Evolutionary conservation across 2,113 vertebrate species (phyloP), one percentile per base, ranked within the genome.

Genomic region (Acanthisitta chloris): DNA sequence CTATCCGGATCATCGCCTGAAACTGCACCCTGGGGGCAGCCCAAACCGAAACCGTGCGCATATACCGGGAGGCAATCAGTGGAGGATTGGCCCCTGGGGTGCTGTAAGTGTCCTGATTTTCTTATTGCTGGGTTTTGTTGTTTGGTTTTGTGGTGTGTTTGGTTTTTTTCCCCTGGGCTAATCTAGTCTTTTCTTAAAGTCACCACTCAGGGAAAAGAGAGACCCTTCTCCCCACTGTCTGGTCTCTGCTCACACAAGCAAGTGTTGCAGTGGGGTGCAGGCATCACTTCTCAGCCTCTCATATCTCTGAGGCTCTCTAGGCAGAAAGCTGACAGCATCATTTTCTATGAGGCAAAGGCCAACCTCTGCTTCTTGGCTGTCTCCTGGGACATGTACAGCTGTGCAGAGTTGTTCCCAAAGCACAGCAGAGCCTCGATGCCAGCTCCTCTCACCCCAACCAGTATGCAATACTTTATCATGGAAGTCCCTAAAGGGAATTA

Each of bases 51-150:
- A 96, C 82, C 98, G 95, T 10, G 98, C 96, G 4, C 98, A 98
- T 4, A 74, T 96, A 18, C 97, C 97, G 0, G 97, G 98, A 34
- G 98, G 98, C 85, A 99, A 99, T 94, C 99, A 99, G 91, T 99
- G 99, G 99, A 98, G 99, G 90, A 99, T 98, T 10, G 99, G 99
- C 36, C 99, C 99, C 40, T 99, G 99, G 99, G 99, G 99, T 96
- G 99, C 99, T 91, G 99, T 99, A 97, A 99, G 99, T 98, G 95
- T 52, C 52, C 33, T 23, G 55, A 12, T 78, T 86, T 59, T 83
- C 67, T 73, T 80, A 40, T n/a, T 90, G 20, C 45, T 54, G 9
- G 8, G 34, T 31, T 91, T 82, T 54, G 6, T 40, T 24, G 3
- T 20, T 83, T 57, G 57, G 18, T 34, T 25, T 62, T n/a, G n/a